Evolutionary conservation across 2,797 vertebrate genomes (phyloP), one percentile per base, ranked within the genome.

Genomic region (Macropus fuliginosus): DNA sequence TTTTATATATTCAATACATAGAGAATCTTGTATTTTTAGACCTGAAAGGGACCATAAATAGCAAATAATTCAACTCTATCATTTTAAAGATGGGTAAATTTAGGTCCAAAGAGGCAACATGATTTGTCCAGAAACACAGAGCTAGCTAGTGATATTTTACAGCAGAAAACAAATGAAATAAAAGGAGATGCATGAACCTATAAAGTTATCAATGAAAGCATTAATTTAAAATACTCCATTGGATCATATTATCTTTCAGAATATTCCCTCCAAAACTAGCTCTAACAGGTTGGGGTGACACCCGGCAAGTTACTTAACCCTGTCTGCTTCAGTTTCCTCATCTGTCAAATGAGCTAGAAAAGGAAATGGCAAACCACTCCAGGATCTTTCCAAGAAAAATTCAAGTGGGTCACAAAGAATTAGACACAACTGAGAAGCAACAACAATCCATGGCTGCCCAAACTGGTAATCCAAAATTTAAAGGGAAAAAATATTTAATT

Each of bases 1-100:
- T 94, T 91, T 34, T 21, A 21, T 54, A 16, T 34, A 29, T 91
- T 91, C 1, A 95, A 94, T 95, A 5, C 62, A 57, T 56, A 91
- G 91, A 55, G 10, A 55, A 94, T 91, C 21, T 81, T 46, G 3
- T 46, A 46, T 46, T 81, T 46, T 81, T 81, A 46, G 74, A 46
- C 18, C 16, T 81, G 18, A 81, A 40, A 81, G 40, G 18, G 18
- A 81, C 21, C 18, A 81, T 11, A 81, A 46, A 46, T 46, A 27
- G n/a, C 40, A 46, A 81, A 0, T 27, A 81, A 81, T 46, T 46
- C 40, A 96, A 87, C 4, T 74, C 4, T 50, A 92, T 93, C n/a
- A 24, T 81, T 95, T 93, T 92, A 52, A 40, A 92, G 21, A 46
- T 46, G 3, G 8, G 21, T 46, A 27, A 46, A 81, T 5, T 81